Base-by-base conservation (phyloP, 1,140 invertebrate genomes). In the Orchestia grillus region DNA sequence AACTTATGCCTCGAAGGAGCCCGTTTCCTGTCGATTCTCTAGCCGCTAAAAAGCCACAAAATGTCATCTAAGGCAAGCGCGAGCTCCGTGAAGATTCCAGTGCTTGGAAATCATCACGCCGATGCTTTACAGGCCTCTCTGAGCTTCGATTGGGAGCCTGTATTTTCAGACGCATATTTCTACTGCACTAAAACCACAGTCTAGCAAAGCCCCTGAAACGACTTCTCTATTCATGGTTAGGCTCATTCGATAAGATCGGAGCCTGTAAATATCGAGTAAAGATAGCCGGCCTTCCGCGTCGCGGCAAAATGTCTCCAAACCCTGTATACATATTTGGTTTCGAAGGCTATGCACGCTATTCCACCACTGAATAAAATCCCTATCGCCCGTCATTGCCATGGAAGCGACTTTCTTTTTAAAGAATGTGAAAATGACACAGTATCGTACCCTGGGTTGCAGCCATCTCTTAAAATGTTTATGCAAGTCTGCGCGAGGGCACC, bases 241-340 rank as follows among this genome's bases (percentile, higher is more conserved):
- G 92, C 92, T n/a, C 44, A 45, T 94, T 45, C 43, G 92, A 94
- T 94, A 94, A 94, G 92, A 94, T 94, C 92, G 43, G 19, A 36
- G 92, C 40, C 92, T 47, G 88, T 94, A 94, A 94, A 94, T 94
- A 94, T 94, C 92, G 92, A n/a, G 92, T 94, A 94, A n/a, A 94
- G 92, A 45, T 94, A 40, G 44, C 44, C 92, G 44, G 44, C 92
- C 92, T 8, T 47, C 8, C 43, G 43, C 44, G 41, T 47, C 43
- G 3, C 8, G 0, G 92, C 92, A n/a, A 28, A 1, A 19, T 94
- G 92, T 94, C 92, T 94, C 40, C 44, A 44, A 44, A 94, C 45
- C 23, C 44, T 94, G 43, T 40, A 44, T 47, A 47, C 40, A 91
- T 91, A 43, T 44, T 44, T 91, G 88, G 44, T 42, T 42, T 91